phyloP scores from a whole-genome alignment of 2,797 vertebrate genomes.

The Liasis olivaceus region DNA sequence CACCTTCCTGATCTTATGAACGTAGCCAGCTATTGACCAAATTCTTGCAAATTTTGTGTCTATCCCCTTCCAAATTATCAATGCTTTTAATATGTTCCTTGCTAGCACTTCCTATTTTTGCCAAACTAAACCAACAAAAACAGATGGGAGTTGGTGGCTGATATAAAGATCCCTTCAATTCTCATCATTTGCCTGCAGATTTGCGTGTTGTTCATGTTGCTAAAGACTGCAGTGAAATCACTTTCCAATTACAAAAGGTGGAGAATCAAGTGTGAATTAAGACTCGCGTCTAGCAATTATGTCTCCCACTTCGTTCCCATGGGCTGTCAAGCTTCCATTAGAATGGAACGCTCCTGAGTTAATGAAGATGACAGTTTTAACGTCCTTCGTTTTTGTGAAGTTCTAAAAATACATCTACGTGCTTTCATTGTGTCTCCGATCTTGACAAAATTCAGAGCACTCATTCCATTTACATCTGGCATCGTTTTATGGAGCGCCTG shows the following conservation, averaged over 20 bases:
- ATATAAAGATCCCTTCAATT: neutral
- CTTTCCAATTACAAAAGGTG: constrained; percentile 29
- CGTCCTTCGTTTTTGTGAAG: constrained; percentile 39
- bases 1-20: neutral
- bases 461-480: constrained; percentile 28
- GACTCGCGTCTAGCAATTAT: constrained; percentile 53
- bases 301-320: constrained; percentile 48
- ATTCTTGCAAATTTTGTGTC: no score
- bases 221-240: neutral
- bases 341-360: constrained; percentile 46
- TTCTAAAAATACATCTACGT: constrained; percentile 62
- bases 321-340: constrained; percentile 60
- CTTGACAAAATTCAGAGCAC: constrained; percentile 38
- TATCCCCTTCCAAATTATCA: neutral
- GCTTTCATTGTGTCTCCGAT: constrained; percentile 56
- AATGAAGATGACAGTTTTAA: constrained; percentile 48
- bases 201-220: neutral
- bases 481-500: constrained; percentile 37
- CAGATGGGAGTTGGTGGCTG: neutral
- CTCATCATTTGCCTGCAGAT: neutral
- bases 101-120: neutral
- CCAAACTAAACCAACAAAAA: neutral
- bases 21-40: no score
- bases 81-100: neutral
- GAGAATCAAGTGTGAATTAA: constrained; percentile 46